Conservation (phyloP, 2,113 vertebrate species). For the Apus apus region DNA sequence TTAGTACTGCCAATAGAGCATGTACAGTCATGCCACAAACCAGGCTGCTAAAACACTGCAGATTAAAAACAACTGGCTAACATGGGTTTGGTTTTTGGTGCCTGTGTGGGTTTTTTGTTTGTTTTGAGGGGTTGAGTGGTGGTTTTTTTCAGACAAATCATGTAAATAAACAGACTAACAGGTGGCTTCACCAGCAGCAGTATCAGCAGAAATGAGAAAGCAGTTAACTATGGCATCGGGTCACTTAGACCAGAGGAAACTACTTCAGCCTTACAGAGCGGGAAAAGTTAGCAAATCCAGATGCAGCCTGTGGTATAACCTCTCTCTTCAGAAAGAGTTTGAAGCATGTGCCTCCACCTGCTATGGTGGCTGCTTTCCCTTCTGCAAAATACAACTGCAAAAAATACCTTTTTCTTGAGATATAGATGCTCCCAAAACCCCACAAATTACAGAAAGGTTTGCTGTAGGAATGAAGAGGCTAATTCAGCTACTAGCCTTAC, state of each 20-base stretch:
- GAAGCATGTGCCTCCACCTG: not conserved
- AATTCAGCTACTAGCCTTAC: not conserved
- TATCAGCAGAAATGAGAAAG: not conserved
- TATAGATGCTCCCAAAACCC: not conserved
- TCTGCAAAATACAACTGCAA: not conserved
- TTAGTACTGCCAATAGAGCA: accelerated
- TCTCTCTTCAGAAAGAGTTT: not conserved
- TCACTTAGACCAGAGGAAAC: not conserved
- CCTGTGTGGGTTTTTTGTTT: accelerated
- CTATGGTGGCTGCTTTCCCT: not conserved
- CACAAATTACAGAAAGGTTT: not conserved
- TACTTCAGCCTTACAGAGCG: not conserved
- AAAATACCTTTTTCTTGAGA: not conserved
- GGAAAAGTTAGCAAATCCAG: not conserved
- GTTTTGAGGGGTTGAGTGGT: not conserved
- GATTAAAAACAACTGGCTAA: not conserved
- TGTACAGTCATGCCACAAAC: not conserved
- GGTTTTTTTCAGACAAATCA: not conserved
- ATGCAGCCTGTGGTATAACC: not conserved
- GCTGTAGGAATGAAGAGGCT: not conserved
- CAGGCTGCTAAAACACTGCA: not conserved
- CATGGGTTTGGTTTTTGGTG: not conserved
- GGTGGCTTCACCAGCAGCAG: not conserved
- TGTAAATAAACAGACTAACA: not conserved
- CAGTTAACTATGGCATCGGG: not conserved